Base-by-base conservation (phyloP, 1,140 invertebrate species). In the Pantala flavescens region DNA sequence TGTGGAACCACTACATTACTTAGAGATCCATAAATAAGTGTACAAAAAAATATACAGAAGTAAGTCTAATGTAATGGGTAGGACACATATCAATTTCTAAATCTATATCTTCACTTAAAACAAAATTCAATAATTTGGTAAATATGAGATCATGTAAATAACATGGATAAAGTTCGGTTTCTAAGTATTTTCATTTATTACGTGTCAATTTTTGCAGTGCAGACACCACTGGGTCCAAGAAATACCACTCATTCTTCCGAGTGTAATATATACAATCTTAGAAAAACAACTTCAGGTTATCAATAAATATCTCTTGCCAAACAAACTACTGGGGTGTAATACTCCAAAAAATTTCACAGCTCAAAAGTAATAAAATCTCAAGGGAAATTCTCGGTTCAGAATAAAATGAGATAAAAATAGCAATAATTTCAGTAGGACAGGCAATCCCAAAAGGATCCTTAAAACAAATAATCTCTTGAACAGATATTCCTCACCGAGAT, bases 41-140 rank as follows among this genome's bases (percentile, higher is more conserved):
- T 63, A 63, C 49, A 63, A 63, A 63, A 63, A 63, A 63, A 63
- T 63, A 63, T 63, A 63, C 49, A 63, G 49, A 63, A 63, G 49
- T 63, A 19, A 63, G 49, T 63, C 49, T 63, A 63, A 63, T 16
- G 49, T 63, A 63, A 63, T 63, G 49, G 49, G 49, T 63, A 63
- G 49, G 49, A 19, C 49, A 63, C 49, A 36, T 36, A 36, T 36
- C n/a, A 63, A 63, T 63, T 63, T 63, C 49, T 63, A 63, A 63
- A 16, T 63, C 49, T 63, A 63, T 63, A 63, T 63, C n/a, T 63
- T 63, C 49, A 63, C 49, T 63, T 63, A 63, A 63, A 63, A 63
- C 49, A 63, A 63, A 63, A 63, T 63, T 16, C n/a, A 19, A 63
- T 63, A 63, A 63, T 63, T 63, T 63, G 49, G 49, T 63, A 63